phyloP scores from a whole-genome alignment of 2,888 invertebrate species.

The Macropis europaea region DNA sequence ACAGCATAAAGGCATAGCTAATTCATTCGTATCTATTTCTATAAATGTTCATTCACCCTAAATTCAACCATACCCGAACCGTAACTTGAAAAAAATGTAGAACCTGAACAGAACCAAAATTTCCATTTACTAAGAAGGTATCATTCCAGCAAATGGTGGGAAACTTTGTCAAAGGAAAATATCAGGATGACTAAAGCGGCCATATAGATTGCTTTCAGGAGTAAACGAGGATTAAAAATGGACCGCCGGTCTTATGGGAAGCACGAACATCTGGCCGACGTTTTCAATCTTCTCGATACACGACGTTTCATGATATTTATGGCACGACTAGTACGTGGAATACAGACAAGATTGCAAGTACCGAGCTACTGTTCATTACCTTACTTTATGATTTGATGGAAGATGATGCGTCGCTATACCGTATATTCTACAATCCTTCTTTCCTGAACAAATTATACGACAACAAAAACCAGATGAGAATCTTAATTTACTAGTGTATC shows the following conservation, averaged over 20 bases:
- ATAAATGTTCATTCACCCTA: too few species aligned
- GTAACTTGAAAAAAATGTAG: too few species aligned
- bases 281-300: conserved; percentile 39
- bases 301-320: conserved; percentile 45
- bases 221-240: conserved; percentile 28
- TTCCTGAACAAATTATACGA: background rate
- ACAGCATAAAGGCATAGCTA: too few species aligned
- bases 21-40: too few species aligned
- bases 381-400: background rate
- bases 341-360: conserved; percentile 22
- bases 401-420: background rate
- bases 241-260: conserved; percentile 23
- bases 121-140: too few species aligned
- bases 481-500: background rate
- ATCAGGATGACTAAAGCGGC: background rate
- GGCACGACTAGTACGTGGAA: conserved; percentile 23
- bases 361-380: background rate
- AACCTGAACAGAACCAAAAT: too few species aligned
- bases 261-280: conserved; percentile 23
- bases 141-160: too few species aligned
- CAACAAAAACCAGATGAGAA: background rate
- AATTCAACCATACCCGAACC: too few species aligned
- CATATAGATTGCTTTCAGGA: conserved; percentile 1
- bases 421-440: background rate
- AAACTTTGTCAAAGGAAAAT: too few species aligned